Evolutionary conservation across 1,140 invertebrate species (phyloP).

Genomic region (Hyphantria cunea): DNA sequence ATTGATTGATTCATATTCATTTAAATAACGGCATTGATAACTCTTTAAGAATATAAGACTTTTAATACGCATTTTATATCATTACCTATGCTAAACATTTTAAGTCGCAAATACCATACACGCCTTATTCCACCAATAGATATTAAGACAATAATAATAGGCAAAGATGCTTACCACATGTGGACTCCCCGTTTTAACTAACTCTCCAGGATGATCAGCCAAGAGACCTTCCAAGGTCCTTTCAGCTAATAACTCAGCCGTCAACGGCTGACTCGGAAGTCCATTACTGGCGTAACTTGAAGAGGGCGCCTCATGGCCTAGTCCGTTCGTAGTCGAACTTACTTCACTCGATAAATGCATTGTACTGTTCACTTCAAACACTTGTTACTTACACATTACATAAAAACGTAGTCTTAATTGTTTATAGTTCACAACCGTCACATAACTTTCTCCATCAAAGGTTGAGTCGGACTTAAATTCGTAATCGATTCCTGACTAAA

Average conservation of each 20-base stretch:
- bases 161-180: conserved; percentile 91
- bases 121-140: too few relatives aligned
- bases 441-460: conserved; percentile 45
- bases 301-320: conserved; percentile 77
- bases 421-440: conserved; percentile 51
- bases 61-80: too few relatives aligned
- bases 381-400: conserved; percentile 43
- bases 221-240: conserved; percentile 90
- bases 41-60: too few relatives aligned
- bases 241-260: conserved; percentile 92
- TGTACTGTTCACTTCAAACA: conserved; percentile 47
- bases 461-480: conserved; percentile 17
- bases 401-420: conserved; percentile 16
- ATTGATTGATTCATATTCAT: too few relatives aligned
- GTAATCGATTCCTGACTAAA: conserved; percentile 1
- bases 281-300: conserved; percentile 64
- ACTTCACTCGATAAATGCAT: conserved; percentile 88
- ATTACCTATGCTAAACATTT: too few relatives aligned
- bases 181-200: conserved; percentile 95
- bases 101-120: too few relatives aligned
- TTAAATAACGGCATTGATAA: too few relatives aligned
- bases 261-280: conserved; percentile 84
- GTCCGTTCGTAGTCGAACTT: conserved; percentile 84
- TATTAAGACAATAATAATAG: too few relatives aligned
- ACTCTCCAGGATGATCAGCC: conserved; percentile 95